Evolutionary conservation across 1,140 invertebrate genomes (phyloP).

Genomic region (Cherax quadricarinatus): DNA sequence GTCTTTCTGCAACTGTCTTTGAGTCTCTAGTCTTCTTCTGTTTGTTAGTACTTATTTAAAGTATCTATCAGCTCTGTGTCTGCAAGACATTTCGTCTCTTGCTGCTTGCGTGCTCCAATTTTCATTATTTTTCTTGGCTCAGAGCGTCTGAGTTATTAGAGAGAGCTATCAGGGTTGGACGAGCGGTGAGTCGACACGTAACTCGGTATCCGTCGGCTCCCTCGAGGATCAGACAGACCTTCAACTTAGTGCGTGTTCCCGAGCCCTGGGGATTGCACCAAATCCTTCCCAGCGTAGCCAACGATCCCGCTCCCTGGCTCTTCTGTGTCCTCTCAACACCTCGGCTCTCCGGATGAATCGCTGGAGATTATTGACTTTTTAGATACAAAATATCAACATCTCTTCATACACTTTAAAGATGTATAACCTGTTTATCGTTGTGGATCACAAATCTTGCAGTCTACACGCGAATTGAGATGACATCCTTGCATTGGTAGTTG

Average conservation of each 20-base stretch:
- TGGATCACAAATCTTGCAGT: not conserved
- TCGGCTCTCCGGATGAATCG: not conserved
- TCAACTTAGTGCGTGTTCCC: slow-evolving; percentile 36
- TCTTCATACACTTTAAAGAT: not conserved
- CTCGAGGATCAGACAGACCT: slow-evolving; percentile 48
- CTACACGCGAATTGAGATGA: not conserved
- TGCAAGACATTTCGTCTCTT: too few relatives aligned
- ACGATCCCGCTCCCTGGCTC: not conserved
- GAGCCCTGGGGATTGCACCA: slow-evolving; percentile 36
- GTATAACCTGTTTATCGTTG: not conserved
- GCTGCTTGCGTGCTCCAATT: too few relatives aligned
- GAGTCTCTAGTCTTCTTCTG: too few relatives aligned
- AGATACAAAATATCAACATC: not conserved
- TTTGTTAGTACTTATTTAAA: too few relatives aligned
- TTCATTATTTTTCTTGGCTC: not conserved
- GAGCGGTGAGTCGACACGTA: slow-evolving; percentile 48
- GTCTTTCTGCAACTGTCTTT: not conserved
- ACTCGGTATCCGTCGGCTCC: slow-evolving; percentile 49
- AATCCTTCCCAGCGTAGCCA: slow-evolving; percentile 36
- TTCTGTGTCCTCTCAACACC: not conserved
- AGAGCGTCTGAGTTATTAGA: slow-evolving; percentile 24
- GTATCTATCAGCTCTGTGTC: too few relatives aligned
- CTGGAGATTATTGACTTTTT: not conserved
- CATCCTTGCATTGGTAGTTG: slow-evolving; percentile 19
- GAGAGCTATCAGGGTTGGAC: slow-evolving; percentile 19